Conservation (phyloP, 35 echinoderm and acorn worm genomes). For the Apostichopus parvimensis region DNA sequence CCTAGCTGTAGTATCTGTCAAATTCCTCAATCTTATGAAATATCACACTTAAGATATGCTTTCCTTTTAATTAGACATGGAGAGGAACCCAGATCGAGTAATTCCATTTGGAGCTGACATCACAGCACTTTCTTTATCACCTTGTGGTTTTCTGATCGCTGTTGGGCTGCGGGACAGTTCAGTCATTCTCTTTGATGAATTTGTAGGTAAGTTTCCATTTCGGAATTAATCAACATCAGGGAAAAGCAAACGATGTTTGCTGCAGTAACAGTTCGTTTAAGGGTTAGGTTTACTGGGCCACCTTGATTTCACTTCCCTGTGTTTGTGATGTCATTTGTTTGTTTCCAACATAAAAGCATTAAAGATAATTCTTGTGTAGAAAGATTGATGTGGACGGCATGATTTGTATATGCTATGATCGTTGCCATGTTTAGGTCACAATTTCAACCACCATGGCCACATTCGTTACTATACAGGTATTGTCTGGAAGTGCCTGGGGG, state of each 20-base stretch:
- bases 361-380: no score
- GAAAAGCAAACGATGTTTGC: no score
- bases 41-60: not conserved
- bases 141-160: constrained; percentile 79
- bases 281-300: not conserved
- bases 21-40: not conserved
- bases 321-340: not conserved
- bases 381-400: no score
- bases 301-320: not conserved
- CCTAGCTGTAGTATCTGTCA: no score
- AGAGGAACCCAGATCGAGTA: constrained; percentile 87
- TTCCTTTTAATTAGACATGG: constrained; percentile 68
- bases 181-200: constrained; percentile 80
- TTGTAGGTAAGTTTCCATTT: constrained; percentile 58
- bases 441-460: not conserved
- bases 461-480: no score
- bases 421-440: not conserved
- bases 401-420: no score
- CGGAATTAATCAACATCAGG: not conserved
- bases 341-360: no score
- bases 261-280: not conserved
- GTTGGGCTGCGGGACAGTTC: constrained; percentile 77
- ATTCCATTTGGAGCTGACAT: constrained; percentile 78
- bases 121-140: constrained; percentile 62
- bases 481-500: no score